Evolutionary conservation across 2,113 vertebrate species (phyloP).

Genomic region (Crocuta crocuta): DNA sequence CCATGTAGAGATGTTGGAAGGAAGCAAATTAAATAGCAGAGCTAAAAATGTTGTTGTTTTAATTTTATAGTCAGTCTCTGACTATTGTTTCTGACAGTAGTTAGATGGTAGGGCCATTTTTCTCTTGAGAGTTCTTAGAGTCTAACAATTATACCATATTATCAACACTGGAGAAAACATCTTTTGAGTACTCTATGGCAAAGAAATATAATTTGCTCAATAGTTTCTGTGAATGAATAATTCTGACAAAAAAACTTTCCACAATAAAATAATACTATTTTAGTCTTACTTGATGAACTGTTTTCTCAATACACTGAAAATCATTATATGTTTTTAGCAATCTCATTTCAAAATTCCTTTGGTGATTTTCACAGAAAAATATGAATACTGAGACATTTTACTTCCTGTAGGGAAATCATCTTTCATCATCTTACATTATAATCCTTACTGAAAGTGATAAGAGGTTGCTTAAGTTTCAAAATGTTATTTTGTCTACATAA

Average conservation of each 20-base stretch:
- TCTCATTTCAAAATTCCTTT: neutral
- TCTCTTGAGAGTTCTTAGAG: neutral
- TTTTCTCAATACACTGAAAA: conserved; percentile 17
- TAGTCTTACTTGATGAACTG: neutral
- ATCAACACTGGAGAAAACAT: neutral
- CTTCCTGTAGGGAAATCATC: neutral
- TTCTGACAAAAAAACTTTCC: neutral
- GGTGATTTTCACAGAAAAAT: neutral
- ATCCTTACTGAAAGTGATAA: neutral
- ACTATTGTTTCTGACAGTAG: neutral
- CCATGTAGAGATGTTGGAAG: neutral
- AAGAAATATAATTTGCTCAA: neutral
- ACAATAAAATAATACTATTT: neutral
- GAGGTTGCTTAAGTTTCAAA: neutral
- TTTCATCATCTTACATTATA: conserved; percentile 24
- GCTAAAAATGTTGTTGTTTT: neutral
- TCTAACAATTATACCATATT: neutral
- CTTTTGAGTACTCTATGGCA: neutral
- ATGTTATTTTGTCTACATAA: neutral
- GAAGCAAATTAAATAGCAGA: neutral
- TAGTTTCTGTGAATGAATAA: neutral
- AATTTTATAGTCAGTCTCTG: neutral
- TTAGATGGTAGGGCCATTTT: neutral
- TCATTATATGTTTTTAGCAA: neutral
- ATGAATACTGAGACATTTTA: neutral